Conservation (phyloP, 2,888 invertebrate genomes). For the Globia sparganii region DNA sequence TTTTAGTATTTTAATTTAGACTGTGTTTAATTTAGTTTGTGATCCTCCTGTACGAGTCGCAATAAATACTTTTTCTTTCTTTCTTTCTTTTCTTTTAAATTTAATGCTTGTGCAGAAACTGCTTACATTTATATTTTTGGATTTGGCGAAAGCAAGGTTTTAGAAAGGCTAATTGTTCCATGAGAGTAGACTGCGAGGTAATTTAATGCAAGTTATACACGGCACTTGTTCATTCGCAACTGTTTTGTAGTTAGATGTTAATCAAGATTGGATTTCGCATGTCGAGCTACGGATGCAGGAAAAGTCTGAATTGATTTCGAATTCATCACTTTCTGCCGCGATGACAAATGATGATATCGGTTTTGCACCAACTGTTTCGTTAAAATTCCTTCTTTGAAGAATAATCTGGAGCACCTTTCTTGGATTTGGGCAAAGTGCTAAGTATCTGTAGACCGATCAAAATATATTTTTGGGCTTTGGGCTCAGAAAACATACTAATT, state of each 20-base stretch:
- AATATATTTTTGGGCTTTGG: neutral
- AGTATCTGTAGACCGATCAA: neutral
- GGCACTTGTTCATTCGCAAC: slow-evolving; percentile 73
- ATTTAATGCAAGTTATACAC: slow-evolving; percentile 77
- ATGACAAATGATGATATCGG: slow-evolving; percentile 5
- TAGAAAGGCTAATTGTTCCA: slow-evolving; percentile 80
- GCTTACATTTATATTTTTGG: slow-evolving; percentile 69
- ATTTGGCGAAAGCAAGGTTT: slow-evolving; percentile 78
- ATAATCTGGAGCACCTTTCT: neutral
- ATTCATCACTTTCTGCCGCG: neutral
- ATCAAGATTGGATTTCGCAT: slow-evolving; percentile 42
- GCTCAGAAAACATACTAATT: neutral
- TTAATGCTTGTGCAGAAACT: slow-evolving; percentile 67
- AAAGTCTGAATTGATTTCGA: slow-evolving; percentile 32
- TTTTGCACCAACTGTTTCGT: neutral
- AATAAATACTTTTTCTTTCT: too few relatives aligned
- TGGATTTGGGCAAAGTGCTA: neutral
- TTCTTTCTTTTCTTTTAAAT: too few relatives aligned
- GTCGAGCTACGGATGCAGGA: slow-evolving; percentile 13
- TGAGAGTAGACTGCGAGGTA: slow-evolving; percentile 72
- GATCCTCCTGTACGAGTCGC: too few relatives aligned
- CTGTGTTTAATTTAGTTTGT: too few relatives aligned
- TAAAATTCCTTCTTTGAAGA: neutral
- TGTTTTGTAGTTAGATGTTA: slow-evolving; percentile 61
- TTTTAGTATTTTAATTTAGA: too few relatives aligned